These are phyloP conservation scores for Diplodus puntazzo DNA, from an alignment of 2,797 vertebrate genomes.

Conservation along the genomic window DNA sequence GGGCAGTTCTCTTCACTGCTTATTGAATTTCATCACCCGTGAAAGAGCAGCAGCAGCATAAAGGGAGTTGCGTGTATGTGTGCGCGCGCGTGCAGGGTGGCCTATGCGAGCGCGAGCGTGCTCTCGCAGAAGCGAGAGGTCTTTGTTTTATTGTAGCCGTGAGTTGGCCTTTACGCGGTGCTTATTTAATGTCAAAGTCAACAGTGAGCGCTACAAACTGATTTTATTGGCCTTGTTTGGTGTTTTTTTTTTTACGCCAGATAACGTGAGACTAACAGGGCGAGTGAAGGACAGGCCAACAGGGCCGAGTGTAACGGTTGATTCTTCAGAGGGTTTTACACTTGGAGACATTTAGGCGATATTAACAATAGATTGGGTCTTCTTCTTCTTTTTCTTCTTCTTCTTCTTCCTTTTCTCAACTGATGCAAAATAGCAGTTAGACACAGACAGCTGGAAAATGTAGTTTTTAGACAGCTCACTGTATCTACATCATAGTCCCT, in stretches of 20 bases:
- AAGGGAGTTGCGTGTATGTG: constrained; percentile 58
- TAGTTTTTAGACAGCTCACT: constrained; percentile 28
- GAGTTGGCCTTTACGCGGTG: constrained; percentile 70
- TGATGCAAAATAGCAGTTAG: constrained; percentile 5
- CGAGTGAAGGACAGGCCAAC: constrained; percentile 44
- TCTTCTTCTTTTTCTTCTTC: neutral
- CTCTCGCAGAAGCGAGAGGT: constrained; percentile 43
- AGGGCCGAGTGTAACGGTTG: neutral
- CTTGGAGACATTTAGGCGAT: constrained; percentile 23
- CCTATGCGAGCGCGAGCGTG: neutral
- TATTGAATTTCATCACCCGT: constrained; percentile 87
- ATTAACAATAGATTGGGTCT: neutral
- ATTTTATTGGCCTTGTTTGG: constrained; percentile 75
- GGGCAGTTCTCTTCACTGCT: constrained; percentile 82
- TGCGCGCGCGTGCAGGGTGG: constrained; percentile 1
- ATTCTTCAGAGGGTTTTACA: constrained; percentile 26
- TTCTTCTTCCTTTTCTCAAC: neutral
- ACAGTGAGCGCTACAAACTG: constrained; percentile 71
- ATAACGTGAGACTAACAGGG: constrained; percentile 61
- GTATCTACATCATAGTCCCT: constrained; percentile 37
- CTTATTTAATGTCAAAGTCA: constrained; percentile 80
- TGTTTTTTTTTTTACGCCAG: constrained; percentile 65
- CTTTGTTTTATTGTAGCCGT: constrained; percentile 73
- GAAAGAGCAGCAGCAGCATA: constrained; percentile 79
- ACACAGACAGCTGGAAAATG: constrained; percentile 47